phyloP scores from a whole-genome alignment of 2,113 vertebrate genomes.

The mouse (Mus musculus) region DNA sequence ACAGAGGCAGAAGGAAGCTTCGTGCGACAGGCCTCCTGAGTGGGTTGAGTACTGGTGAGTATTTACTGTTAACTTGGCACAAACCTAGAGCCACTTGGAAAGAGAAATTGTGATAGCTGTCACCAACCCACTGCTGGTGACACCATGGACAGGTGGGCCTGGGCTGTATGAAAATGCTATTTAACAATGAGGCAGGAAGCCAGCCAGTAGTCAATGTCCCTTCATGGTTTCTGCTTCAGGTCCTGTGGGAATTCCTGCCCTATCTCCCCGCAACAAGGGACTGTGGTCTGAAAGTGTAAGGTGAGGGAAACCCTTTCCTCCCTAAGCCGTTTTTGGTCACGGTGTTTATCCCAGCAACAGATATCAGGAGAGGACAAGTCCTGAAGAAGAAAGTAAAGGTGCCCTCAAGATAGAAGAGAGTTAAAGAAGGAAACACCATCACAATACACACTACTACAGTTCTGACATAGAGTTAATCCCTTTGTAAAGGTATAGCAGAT shows the following conservation, averaged over 20 bases:
- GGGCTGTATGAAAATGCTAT: not conserved
- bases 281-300: not conserved
- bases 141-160: not conserved
- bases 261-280: too few species aligned
- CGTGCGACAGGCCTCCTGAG: not conserved
- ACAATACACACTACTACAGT: not conserved
- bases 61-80: not conserved
- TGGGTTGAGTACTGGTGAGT: not conserved
- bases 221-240: not conserved
- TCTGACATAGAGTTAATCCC: not conserved
- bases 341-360: not conserved
- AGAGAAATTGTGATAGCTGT: not conserved
- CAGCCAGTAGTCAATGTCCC: not conserved
- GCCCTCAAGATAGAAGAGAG: not conserved
- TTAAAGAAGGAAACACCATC: not conserved
- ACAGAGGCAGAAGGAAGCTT: not conserved
- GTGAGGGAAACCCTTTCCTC: not conserved
- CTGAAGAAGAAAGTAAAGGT: not conserved
- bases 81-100: not conserved
- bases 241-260: not conserved
- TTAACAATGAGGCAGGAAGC: not conserved
- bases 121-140: not conserved
- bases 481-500: not conserved
- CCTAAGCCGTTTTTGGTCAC: not conserved
- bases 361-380: not conserved